Evolutionary conservation across 1,140 invertebrate species (phyloP), one percentile per base, ranked within the genome.

Genomic region (Colletes gigas): DNA sequence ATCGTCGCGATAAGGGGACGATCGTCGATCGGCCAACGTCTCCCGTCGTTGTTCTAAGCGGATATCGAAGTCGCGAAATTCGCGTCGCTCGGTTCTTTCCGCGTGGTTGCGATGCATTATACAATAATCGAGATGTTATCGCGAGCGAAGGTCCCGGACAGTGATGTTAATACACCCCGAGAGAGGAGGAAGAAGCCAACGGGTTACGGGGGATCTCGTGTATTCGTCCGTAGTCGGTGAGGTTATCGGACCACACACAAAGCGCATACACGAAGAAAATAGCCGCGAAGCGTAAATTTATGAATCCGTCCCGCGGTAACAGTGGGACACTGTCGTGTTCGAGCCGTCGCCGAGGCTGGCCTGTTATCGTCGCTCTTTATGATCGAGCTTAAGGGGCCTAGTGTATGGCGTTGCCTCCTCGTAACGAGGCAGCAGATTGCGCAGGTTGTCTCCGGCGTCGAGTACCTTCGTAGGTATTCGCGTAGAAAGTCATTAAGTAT

Each of bases 291-390:
- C 82, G 78, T 82, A 77, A 87, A 88, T 88, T 88, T 87, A 88
- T 88, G 79, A 84, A 87, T 87, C 71, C 67, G 77, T 79, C 50
- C 65, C 73, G 59, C 52, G 60, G 78, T 87, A 87, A 83, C 84
- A 86, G 76, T 74, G 69, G 84, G 73, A 85, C 82, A 83, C 74
- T 79, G 85, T 87, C 78, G 76, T 78, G 65, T 65, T 57, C 80
- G 63, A 74, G 68, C 62, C 77, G 80, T 74, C 59, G 78, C 66
- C 63, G 70, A 50, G 68, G 50, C 57, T 52, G 57, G 74, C 81
- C 73, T 78, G 85, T 86, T 87, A 87, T 87, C 73, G 78, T 83
- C 71, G 82, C 76, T 87, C 85, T 86, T 87, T 87, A 87, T 82
- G 82, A 87, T 87, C 86, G 75, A 87, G 84, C 84, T 87, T 87